Conservation (phyloP, 2,888 invertebrate species). For the Lepeophtheirus nordmannii region DNA sequence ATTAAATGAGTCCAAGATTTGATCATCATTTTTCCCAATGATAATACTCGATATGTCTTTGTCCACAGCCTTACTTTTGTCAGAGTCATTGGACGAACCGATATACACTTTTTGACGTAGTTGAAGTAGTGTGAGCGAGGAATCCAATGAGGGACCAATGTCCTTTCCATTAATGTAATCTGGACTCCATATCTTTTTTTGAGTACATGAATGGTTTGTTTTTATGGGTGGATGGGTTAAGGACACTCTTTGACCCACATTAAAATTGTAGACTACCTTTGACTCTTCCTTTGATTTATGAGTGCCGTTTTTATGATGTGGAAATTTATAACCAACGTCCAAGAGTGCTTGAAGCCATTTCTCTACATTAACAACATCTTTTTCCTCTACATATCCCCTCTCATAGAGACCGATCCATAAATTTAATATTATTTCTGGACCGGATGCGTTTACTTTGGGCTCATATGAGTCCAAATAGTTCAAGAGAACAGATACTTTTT, state of each 20-base stretch:
- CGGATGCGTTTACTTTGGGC: not conserved
- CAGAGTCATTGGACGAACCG: not conserved
- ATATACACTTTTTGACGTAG: not conserved
- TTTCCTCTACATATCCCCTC: conserved; percentile 14
- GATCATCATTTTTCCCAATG: not conserved
- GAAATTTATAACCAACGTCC: conserved; percentile 6
- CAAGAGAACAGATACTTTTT: not conserved
- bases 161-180: not conserved
- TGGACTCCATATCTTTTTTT: not conserved
- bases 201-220: not conserved
- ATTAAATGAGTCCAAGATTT: not conserved
- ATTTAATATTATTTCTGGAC: not conserved
- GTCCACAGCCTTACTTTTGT: not conserved
- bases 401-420: conserved; percentile 12
- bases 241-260: not conserved
- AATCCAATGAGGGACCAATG: not conserved
- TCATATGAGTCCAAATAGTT: not conserved
- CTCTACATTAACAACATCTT: conserved; percentile 5
- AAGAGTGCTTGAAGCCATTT: conserved; percentile 2
- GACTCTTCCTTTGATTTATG: not conserved
- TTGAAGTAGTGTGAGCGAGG: not conserved
- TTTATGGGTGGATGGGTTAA: no score
- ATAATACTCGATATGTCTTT: not conserved
- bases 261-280: not conserved
- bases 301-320: not conserved